These are phyloP conservation scores for Diloba caeruleocephala DNA, from an alignment of 2,888 invertebrate species.

Conservation along the genomic window DNA sequence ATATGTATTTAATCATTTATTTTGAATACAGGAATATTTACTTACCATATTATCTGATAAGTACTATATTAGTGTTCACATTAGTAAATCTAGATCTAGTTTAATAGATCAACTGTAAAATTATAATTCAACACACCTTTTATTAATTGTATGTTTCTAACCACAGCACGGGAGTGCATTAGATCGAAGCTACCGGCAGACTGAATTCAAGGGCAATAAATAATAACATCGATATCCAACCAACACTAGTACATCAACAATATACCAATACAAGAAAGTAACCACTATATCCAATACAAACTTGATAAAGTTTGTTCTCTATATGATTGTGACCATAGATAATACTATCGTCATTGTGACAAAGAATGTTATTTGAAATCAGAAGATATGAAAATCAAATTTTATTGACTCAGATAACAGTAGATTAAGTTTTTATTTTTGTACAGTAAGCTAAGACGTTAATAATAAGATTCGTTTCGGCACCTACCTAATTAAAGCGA, in stretches of 20 bases:
- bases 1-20: no score
- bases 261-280: slow-evolving; percentile 19
- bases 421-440: slow-evolving; percentile 9
- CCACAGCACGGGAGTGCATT: slow-evolving; percentile 50
- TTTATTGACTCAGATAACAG: neutral
- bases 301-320: no score
- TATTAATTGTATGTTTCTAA: slow-evolving; percentile 5
- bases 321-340: no score
- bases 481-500: no score
- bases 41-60: no score
- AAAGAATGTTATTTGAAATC: slow-evolving; percentile 2
- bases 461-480: no score
- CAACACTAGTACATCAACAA: slow-evolving; percentile 13
- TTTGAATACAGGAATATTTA: no score
- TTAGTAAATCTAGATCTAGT: no score
- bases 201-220: slow-evolving; percentile 54
- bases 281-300: no score
- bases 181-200: slow-evolving; percentile 57
- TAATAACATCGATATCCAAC: slow-evolving; percentile 24
- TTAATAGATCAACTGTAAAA: slow-evolving; percentile 6
- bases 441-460: slow-evolving; percentile 8
- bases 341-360: no score
- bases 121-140: slow-evolving; percentile 28
- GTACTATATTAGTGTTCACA: no score
- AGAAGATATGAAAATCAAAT: neutral